These are phyloP conservation scores for Platanista minor DNA, from an alignment of 2,113 vertebrate species.

Conservation along the genomic window DNA sequence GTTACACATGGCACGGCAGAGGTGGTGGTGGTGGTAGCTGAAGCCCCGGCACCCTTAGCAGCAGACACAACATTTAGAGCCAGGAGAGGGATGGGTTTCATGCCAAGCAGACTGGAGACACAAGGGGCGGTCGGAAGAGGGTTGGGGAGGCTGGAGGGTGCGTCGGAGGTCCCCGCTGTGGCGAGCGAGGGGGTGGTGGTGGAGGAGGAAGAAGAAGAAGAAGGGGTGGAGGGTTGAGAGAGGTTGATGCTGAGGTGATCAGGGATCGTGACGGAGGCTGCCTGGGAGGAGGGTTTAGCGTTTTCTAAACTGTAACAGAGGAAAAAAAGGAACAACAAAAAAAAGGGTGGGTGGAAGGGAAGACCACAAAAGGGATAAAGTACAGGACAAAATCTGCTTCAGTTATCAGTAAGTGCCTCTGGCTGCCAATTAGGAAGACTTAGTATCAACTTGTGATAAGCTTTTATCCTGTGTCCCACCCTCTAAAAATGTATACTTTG, in stretches of 20 bases:
- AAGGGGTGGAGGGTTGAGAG: constrained; percentile 90
- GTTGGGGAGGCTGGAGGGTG: constrained; percentile 92
- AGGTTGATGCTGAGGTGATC: constrained; percentile 93
- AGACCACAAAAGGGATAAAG: constrained; percentile 80
- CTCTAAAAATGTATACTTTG: constrained; percentile 14
- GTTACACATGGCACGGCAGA: constrained; percentile 80
- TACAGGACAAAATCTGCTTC: constrained; percentile 79
- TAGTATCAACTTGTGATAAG: constrained; percentile 6
- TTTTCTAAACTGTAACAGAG: constrained; percentile 89
- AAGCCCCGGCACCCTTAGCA: constrained; percentile 83
- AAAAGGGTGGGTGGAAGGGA: constrained; percentile 80
- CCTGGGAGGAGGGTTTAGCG: constrained; percentile 90
- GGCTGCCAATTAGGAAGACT: constrained; percentile 53
- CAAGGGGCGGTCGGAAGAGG: constrained; percentile 91
- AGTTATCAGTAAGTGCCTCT: constrained; percentile 70
- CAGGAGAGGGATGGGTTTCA: constrained; percentile 95
- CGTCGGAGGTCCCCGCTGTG: constrained; percentile 85
- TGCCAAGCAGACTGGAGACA: constrained; percentile 93
- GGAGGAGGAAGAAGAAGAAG: constrained; percentile 92
- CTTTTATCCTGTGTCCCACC: constrained; percentile 50
- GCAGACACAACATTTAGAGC: constrained; percentile 95
- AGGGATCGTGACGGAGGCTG: constrained; percentile 90
- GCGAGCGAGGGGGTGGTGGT: constrained; percentile 93
- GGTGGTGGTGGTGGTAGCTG: constrained; percentile 76
- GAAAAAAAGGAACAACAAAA: constrained; percentile 83